Base-by-base conservation (phyloP, 2,113 vertebrate genomes). In the Oreocharis arfaki region DNA sequence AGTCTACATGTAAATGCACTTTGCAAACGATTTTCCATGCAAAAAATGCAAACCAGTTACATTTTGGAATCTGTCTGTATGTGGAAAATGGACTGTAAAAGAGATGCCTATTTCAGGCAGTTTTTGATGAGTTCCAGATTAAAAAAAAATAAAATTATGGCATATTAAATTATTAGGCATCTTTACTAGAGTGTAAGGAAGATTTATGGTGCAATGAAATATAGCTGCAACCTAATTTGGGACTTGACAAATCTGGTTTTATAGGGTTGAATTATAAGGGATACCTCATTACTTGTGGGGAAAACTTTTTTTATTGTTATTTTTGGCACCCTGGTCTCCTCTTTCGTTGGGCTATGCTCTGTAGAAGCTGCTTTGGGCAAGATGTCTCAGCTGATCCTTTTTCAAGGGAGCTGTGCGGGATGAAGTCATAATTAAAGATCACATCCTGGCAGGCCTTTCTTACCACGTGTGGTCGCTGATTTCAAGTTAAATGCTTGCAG, bases 161-260 rank as follows among this genome's bases (percentile, higher is more conserved):
- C 89, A 52, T 91, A 86, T 95, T 97, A 97, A 97, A 97, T 97
- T 95, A 97, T 96, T 91, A 96, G 93, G 91, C 92, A 94, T 95
- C 95, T 97, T 97, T 96, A 98, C 82, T 94, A 63, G 73, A 47
- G 50, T 92, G 60, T 86, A 76, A 91, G 93, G 90, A 97, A 97
- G 96, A 98, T 97, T 97, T 98, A 97, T 95, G 86, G 83, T 91
- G 89, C 97, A 95, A 96, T 98, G 96, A 98, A 98, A 97, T 97
- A 97, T 61, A 96, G 87, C 97, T 83, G 71, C 93, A 96, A 90
- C 94, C 96, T 93, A 95, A 95, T 97, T 97, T 97, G 96, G 95
- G 96, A 95, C 89, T 96, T 98, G 97, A 96, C 93, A 96, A 97
- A 97, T 94, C 90, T 20, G 59, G 92, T 97, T 97, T 97, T 96